These are phyloP conservation scores for Trichechus manatus DNA, from an alignment of 2,113 vertebrate species.

Conservation along the genomic window DNA sequence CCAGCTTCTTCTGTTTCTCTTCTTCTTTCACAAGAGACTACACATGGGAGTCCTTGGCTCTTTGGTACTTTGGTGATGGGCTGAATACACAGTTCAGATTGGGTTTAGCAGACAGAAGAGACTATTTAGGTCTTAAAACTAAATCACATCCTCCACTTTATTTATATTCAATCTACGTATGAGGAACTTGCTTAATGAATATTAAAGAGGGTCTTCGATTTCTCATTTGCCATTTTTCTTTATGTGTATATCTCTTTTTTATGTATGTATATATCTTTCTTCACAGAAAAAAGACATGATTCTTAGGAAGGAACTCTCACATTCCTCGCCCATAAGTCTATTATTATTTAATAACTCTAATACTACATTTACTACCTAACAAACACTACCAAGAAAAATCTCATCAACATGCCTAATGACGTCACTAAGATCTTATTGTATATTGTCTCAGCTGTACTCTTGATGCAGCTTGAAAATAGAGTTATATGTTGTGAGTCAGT, in stretches of 20 bases:
- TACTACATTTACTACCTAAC: background rate
- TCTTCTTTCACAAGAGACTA: background rate
- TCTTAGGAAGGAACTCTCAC: background rate
- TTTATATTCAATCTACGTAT: background rate
- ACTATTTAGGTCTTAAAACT: background rate
- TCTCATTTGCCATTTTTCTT: background rate
- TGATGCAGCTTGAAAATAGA: background rate
- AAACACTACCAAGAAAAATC: background rate
- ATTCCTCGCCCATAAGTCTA: background rate
- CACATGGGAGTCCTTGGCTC: background rate
- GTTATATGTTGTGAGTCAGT: background rate
- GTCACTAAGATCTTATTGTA: background rate
- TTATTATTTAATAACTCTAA: background rate
- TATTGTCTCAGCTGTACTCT: background rate
- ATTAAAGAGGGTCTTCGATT: background rate
- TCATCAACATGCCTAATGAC: background rate
- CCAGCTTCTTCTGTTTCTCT: too few species aligned
- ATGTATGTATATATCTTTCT: too few species aligned
- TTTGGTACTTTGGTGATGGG: background rate
- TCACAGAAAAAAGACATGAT: background rate
- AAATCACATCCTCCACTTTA: background rate
- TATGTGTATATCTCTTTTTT: background rate
- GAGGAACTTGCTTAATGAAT: background rate
- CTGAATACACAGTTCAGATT: background rate
- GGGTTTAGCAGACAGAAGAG: background rate